Base-by-base conservation (phyloP, 2,797 vertebrate genomes). In the Lacerta bilineata region DNA sequence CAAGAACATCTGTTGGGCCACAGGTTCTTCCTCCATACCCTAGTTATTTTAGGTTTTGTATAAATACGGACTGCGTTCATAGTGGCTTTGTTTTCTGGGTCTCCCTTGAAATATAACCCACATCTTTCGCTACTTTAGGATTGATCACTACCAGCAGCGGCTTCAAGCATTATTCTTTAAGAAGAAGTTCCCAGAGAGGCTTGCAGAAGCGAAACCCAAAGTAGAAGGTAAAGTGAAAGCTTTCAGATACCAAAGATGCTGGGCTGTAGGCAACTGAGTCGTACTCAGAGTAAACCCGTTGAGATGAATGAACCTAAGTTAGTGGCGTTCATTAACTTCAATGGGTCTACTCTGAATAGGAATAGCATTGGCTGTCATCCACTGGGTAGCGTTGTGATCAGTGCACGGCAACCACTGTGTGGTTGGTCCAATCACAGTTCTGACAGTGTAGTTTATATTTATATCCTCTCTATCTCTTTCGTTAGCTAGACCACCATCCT, bases 141-240 rank as follows among this genome's bases (percentile, higher is more conserved):
- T 99, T 9, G 98, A 99, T 95, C 99, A 99, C 95, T 99, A 99
- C 93, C 98, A 99, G 94, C 99, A 99, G 88, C 96, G 98, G 78
- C 97, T 99, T 50, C 98, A 99, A 94, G 98, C 99, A 43, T 97
- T 99, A 55, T 99, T 99, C 97, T 99, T 99, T 90, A 99, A 99
- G 97, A 99, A 99, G 97, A 99, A 99, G 95, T 98, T 99, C 94
- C 98, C 98, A 50, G 98, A 99, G 94, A 98, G 98, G 55, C 95
- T 99, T 9, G 98, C 98, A 20, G 99, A 99, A 96, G 97, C 97
- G 91, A 99, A 99, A 93, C 99, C 98, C 1, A 99, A 99, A 94
- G 98, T 98, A 80, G 98, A 99, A 98, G 98, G 98, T 99, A 97
- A 80, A 83, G 2, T 80, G 84, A 88, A 74, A 68, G 1, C 20